Base-by-base conservation (phyloP, 1,140 invertebrate species). In the Drosophila tsacasi region DNA sequence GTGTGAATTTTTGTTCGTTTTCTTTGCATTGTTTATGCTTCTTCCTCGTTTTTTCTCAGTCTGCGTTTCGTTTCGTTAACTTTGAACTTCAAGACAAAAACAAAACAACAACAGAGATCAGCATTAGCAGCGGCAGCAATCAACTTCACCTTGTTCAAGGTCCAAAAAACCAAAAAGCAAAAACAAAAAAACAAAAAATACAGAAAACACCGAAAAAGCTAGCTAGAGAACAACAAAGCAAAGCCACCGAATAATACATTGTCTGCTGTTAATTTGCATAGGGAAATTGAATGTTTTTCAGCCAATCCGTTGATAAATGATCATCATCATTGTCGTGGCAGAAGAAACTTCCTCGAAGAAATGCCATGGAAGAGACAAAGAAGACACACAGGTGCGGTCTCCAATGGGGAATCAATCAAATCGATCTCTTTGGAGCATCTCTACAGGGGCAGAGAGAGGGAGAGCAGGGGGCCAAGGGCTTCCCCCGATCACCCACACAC, bases 121-220 rank as follows among this genome's bases (percentile, higher is more conserved):
- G 42, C 60, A 64, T 64, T 37, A 64, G 64, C 64, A 46, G 42
- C 66, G 78, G 64, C 54, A 87, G 75, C 77, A 87, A 87, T 87
- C 84, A 87, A 89, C 85, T 84, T 87, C 85, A 87, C 84, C 84
- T 87, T 87, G 84, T 87, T 87, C 84, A 87, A 87, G 84, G 84
- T 87, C 83, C 79, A 52, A 68, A 68, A 78, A 67, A 78, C 49
- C 9, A n/a, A n/a, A n/a, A n/a, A n/a, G n/a, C n/a, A n/a, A n/a
- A 50, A 67, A 64, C 60, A 50, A 17, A 39, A 58, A 39, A 35
- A 50, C 25, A 50, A 74, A 76, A 52, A 19, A 49, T 25, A 54
- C 54, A 66, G 32, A 57, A 50, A 44, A 42, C 40, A 72, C 44
- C 52, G 32, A 81, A 66, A 67, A 68, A 68, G 19, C 54, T 10